Base-by-base conservation (phyloP, 2,797 vertebrate species). In the Lateolabrax maculatus region DNA sequence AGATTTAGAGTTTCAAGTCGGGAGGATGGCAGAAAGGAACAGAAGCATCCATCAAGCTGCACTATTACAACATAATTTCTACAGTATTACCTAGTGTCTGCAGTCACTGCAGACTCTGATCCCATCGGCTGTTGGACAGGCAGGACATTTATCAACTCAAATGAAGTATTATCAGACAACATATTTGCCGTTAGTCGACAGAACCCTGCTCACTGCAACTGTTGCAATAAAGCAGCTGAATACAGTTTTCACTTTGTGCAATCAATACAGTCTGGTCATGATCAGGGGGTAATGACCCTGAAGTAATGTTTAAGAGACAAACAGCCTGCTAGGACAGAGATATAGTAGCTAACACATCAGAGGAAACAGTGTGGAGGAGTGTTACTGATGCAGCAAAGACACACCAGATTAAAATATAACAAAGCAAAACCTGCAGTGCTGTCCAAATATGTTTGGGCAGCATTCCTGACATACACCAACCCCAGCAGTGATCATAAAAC, bases 181-280 rank as follows among this genome's bases (percentile, higher is more conserved):
- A 37, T 68, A 75, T 72, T 27, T 69, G 41, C 67, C 56, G 46
- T 37, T 23, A 4, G 49, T 77, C 12, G 3, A 72, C 18, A 19
- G 31, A 56, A 58, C 3, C 0, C 23, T 23, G 65, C 46, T 58
- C 43, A 52, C 53, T 57, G 76, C 69, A 76, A 29, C 25, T 36
- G 65, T n/a, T 61, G 76, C 70, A 87, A 49, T 79, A 70, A 78
- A 80, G 80, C 51, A 71, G 56, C 43, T 23, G 31, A 81, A 84
- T 34, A 60, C 19, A 34, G n/a, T 80, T 70, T 75, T 60, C 31
- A 46, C 23, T 36, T 23, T 55, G 31, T 46, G 25, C 10, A 2
- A 86, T 87, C 78, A 37, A 79, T 88, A 78, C n/a, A 48, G 41
- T 63, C 43, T 62, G 58, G 66, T 71, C 11, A 31, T 25, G 31